Evolutionary conservation across 2,888 invertebrate species (phyloP).

Genomic region (Caenorhabditis sinica): DNA sequence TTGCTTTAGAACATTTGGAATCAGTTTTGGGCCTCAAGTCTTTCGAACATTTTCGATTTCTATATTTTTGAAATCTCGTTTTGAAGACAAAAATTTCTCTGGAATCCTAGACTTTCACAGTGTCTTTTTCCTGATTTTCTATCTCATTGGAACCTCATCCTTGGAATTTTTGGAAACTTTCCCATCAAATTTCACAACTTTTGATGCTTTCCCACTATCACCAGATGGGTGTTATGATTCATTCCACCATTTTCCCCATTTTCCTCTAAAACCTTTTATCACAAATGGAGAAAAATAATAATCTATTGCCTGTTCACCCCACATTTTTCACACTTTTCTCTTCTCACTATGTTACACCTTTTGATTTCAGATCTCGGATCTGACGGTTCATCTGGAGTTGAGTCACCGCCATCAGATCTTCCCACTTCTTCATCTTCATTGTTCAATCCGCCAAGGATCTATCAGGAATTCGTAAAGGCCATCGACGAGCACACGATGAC

Average conservation of each 20-base stretch:
- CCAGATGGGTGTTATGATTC: not conserved
- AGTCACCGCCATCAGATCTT: constrained; percentile 76
- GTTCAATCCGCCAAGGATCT: constrained; percentile 67
- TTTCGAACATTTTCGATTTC: too few relatives aligned
- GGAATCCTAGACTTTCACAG: not conserved
- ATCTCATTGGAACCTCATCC: not conserved
- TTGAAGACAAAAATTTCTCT: too few relatives aligned
- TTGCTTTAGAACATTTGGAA: too few relatives aligned
- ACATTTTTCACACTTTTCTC: not conserved
- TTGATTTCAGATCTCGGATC: constrained; percentile 62
- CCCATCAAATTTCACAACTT: too few relatives aligned
- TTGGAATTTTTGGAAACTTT: not conserved
- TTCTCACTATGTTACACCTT: too few relatives aligned
- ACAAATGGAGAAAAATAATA: too few relatives aligned
- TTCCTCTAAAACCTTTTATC: not conserved
- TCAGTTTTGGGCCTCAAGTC: too few relatives aligned
- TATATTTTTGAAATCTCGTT: too few relatives aligned
- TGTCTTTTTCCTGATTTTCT: not conserved
- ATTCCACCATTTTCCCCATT: too few relatives aligned
- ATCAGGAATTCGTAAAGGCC: constrained; percentile 74
- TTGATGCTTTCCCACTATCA: not conserved
- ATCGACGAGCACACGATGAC: constrained; percentile 74
- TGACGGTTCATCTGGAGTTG: constrained; percentile 73
- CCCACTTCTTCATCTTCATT: constrained; percentile 75
- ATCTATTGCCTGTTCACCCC: not conserved